phyloP scores from a whole-genome alignment of 2,888 invertebrate genomes.

The Catocala fraxini region DNA sequence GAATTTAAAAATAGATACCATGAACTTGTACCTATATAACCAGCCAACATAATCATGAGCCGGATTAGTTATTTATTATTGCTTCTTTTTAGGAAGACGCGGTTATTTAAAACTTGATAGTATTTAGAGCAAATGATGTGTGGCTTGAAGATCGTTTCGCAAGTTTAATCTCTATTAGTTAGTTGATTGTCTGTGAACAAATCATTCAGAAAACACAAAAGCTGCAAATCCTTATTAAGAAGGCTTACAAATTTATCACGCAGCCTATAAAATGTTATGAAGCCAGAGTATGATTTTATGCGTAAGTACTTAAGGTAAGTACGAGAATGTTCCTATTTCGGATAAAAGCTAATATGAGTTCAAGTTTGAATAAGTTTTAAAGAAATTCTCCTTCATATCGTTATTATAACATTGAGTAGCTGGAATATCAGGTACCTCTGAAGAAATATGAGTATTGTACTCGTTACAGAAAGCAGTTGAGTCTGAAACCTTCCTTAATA shows the following conservation, averaged over 20 bases:
- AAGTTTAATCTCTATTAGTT: too few species aligned
- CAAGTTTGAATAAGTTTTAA: constrained; percentile 28
- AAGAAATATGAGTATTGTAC: constrained; percentile 13
- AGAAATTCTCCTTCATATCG: constrained; percentile 26
- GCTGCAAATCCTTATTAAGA: background rate
- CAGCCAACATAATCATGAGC: too few species aligned
- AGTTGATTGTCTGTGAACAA: background rate
- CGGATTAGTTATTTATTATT: too few species aligned
- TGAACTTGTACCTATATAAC: too few species aligned
- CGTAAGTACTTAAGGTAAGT: constrained; percentile 25
- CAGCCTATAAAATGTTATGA: constrained; percentile 18
- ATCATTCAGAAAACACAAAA: background rate
- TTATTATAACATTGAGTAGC: constrained; percentile 29
- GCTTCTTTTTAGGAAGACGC: too few species aligned
- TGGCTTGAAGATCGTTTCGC: too few species aligned
- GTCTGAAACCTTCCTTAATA: constrained; percentile 4
- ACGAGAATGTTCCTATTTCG: constrained; percentile 12
- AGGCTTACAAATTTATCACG: background rate
- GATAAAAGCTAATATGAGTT: constrained; percentile 40
- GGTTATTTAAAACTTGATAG: background rate
- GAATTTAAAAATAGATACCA: too few species aligned
- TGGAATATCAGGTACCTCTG: constrained; percentile 18
- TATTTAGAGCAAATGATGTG: background rate
- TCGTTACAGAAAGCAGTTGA: constrained; percentile 12
- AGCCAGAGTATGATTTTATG: constrained; percentile 27